Percentiles rank a stretch among this genome's conserved stretches.
phyloP scores from a whole-genome alignment of 2,888 invertebrate species.

The Malthinus seriepunctatus region DNA sequence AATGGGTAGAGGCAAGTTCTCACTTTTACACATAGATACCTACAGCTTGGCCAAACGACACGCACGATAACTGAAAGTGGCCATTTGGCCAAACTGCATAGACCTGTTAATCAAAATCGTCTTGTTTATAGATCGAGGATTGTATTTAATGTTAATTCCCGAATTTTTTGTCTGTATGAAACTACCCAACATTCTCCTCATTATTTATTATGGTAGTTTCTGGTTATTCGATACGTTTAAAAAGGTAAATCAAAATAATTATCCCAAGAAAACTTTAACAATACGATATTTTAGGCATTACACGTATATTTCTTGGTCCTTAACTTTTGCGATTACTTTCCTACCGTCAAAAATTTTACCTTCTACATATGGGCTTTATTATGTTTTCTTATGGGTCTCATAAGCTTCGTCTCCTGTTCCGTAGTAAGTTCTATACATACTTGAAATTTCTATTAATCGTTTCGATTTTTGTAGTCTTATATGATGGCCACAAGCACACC shows the following conservation, averaged over 20 bases:
- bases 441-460: too few relatives aligned
- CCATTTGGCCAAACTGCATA: too few relatives aligned
- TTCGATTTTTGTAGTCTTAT: too few relatives aligned
- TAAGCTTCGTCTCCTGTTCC: too few relatives aligned
- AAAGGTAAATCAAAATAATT: conserved; percentile 24
- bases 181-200: conserved; percentile 27
- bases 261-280: background rate
- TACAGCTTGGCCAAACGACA: too few relatives aligned
- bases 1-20: conserved; percentile 30
- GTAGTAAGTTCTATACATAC: too few relatives aligned
- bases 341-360: conserved; percentile 31
- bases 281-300: conserved; percentile 25
- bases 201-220: conserved; percentile 27
- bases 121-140: conserved; percentile 31
- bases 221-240: conserved; percentile 33
- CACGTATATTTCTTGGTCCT: conserved; percentile 32
- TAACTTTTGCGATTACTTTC: conserved; percentile 37
- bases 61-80: too few relatives aligned
- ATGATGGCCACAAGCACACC: too few relatives aligned
- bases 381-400: background rate
- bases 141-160: conserved; percentile 32
- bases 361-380: conserved; percentile 22
- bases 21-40: too few relatives aligned
- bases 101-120: too few relatives aligned
- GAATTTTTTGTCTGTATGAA: conserved; percentile 33